Evolutionary conservation across 2,797 vertebrate genomes (phyloP), one percentile per base, ranked within the genome.

Genomic region (Platyrinchus mystaceus): DNA sequence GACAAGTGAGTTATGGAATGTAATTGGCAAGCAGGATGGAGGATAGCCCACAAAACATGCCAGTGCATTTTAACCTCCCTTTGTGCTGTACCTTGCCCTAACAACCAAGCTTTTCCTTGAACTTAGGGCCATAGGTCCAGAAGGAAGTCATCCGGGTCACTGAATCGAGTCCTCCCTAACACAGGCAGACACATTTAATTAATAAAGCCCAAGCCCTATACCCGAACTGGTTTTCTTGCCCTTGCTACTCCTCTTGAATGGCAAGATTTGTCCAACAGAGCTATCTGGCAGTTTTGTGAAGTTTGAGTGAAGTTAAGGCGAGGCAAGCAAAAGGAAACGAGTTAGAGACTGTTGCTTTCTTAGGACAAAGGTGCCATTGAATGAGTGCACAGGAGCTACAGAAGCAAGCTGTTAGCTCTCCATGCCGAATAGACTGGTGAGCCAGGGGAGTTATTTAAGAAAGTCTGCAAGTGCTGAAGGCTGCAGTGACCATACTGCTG

Each of bases 341-440:
- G 69, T 79, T 16, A 58, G 47, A 43, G 52, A 58, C 34, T 63
- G 69, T 63, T 74, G 79, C 46, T 79, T 88, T 53, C 2, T 0
- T n/a, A 52, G 77, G 77, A 95, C 71, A 78, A 94, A 91, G 69
- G 62, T 87, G 70, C 59, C 66, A 87, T 14, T 85, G 76, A 90
- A 88, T 47, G 46, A 53, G 41, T 6, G 50, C 69, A 83, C 37
- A 85, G 69, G 80, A 94, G 52, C 41, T 79, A 76, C 21, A 89
- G 74, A 55, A 84, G 41, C 49, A 79, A 79, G 80, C 63, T 93
- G 75, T 88, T 74, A 69, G 63, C 27, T 30, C 46, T 60, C 44
- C 44, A 39, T 7, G 34, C n/a, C 67, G 60, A 64, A 64, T 3
- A 82, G 50, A 37, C 27, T n/a, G 46, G 60, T 0, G 9, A 94